A percentile compares a stretch with the other conserved stretches of the same genome.
Conservation (phyloP, 2,888 invertebrate genomes). For the Noctua janthe region DNA sequence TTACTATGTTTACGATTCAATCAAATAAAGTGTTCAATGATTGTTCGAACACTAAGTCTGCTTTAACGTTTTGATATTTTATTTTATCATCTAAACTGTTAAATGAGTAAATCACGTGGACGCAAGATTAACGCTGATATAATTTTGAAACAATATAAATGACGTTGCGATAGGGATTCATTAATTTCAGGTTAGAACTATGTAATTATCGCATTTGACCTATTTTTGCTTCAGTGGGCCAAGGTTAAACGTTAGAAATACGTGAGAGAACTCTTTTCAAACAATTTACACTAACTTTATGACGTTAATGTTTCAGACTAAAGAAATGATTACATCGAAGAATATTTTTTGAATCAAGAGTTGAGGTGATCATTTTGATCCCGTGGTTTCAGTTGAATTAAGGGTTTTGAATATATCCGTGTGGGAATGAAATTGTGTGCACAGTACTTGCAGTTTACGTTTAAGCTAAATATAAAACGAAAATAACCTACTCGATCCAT, state of each 20-base stretch:
- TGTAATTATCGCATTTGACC: conserved; percentile 36
- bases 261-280: conserved; percentile 12
- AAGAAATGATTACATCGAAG: background rate
- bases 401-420: background rate
- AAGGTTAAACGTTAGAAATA: conserved; percentile 38
- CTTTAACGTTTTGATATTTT: background rate
- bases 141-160: conserved; percentile 13
- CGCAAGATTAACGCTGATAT: background rate
- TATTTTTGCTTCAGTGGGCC: conserved; percentile 47
- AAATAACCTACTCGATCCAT: conserved; percentile 46
- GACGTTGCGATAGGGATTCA: conserved; percentile 2
- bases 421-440: background rate
- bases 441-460: background rate
- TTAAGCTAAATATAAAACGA: conserved; percentile 35
- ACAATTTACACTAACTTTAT: conserved; percentile 18
- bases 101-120: conserved; percentile 8
- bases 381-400: background rate
- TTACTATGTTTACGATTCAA: conserved; percentile 3
- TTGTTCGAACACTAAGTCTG: conserved; percentile 6
- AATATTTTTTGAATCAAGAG: background rate
- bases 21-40: conserved; percentile 11
- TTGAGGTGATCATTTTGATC: background rate
- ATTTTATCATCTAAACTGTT: conserved; percentile 21
- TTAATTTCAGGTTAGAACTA: conserved; percentile 33
- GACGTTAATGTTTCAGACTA: background rate